Evolutionary conservation across 2,113 vertebrate species (phyloP).

Genomic region (Bubo blakistoni): DNA sequence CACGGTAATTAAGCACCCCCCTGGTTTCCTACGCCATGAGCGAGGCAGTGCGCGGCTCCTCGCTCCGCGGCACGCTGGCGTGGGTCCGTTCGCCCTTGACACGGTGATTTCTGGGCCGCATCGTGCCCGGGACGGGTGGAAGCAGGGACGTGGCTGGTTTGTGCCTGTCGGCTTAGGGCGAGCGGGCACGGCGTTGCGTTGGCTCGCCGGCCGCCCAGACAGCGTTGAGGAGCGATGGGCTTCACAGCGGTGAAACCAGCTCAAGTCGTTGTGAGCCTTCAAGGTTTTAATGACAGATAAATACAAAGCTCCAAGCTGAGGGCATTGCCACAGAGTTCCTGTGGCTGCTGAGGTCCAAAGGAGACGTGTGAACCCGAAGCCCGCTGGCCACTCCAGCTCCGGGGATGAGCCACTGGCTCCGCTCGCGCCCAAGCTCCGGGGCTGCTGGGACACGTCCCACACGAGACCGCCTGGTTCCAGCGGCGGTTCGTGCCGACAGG

Average conservation of each 20-base stretch:
- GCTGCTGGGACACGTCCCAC: background rate
- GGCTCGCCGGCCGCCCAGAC: background rate
- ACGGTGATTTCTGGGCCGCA: background rate
- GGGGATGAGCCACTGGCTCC: background rate
- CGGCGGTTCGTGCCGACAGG: background rate
- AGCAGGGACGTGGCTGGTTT: background rate
- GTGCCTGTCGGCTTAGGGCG: rapidly evolving
- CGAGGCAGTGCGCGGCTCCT: rapidly evolving
- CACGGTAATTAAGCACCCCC: background rate
- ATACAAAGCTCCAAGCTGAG: background rate
- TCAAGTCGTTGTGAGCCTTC: background rate
- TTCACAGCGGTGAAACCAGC: background rate
- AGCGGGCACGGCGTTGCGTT: rapidly evolving
- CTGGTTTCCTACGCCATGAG: background rate
- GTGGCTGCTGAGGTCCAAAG: background rate
- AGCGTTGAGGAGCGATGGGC: background rate
- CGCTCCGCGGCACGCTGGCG: rapidly evolving
- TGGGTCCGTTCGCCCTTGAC: rapidly evolving
- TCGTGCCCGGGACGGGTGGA: rapidly evolving
- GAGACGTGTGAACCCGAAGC: rapidly evolving
- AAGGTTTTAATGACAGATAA: background rate
- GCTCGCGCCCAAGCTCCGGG: background rate
- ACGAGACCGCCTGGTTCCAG: rapidly evolving
- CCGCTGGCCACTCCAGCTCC: background rate
- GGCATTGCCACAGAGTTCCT: background rate